Percentiles rank a stretch among this genome's conserved stretches.
These are phyloP conservation scores for Notodonta dromedarius DNA, from an alignment of 2,888 invertebrate genomes.

Conservation along the genomic window DNA sequence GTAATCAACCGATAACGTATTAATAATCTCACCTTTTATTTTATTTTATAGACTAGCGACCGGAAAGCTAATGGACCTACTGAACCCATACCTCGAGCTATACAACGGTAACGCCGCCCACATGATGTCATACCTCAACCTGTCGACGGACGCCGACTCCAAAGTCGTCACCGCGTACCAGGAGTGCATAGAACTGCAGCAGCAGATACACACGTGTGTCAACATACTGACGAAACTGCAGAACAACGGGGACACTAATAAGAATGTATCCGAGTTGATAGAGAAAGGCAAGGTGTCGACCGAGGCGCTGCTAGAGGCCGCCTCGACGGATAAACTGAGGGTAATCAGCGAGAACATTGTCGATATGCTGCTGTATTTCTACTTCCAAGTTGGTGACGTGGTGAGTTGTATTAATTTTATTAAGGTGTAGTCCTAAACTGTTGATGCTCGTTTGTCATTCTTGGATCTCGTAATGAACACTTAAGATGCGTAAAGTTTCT, in stretches of 20 bases:
- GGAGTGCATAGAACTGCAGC: constrained; percentile 95
- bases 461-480: no score
- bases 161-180: constrained; percentile 78
- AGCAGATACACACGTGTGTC: constrained; percentile 93
- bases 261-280: constrained; percentile 59
- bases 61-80: constrained; percentile 91
- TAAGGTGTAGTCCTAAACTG: background rate
- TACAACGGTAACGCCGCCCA: constrained; percentile 93
- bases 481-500: no score
- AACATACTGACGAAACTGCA: constrained; percentile 91
- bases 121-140: constrained; percentile 92
- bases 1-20: no score
- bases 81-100: constrained; percentile 91
- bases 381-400: constrained; percentile 79
- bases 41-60: constrained; percentile 91
- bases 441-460: no score
- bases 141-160: constrained; percentile 85
- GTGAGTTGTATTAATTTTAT: constrained; percentile 48
- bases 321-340: constrained; percentile 93
- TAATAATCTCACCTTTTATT: no score
- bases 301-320: constrained; percentile 79
- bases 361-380: constrained; percentile 90
- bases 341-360: constrained; percentile 92
- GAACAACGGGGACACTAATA: constrained; percentile 74
- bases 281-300: constrained; percentile 62